Evolutionary conservation across 2,888 invertebrate species (phyloP).

Genomic region (Polymixis lichenea): DNA sequence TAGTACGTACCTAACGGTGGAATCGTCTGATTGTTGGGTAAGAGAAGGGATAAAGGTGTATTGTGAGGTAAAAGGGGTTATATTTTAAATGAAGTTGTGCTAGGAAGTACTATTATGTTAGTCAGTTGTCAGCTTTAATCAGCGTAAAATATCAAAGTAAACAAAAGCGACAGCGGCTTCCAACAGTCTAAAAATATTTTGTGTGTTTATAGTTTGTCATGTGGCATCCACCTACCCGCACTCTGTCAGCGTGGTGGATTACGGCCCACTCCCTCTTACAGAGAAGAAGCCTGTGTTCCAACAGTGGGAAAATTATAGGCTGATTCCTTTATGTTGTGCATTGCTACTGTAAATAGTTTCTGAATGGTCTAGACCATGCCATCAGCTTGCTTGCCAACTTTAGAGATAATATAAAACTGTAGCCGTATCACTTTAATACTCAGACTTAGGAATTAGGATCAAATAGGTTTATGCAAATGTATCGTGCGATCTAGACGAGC

Average conservation of each 20-base stretch:
- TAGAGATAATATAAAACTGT: background rate
- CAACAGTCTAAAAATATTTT: background rate
- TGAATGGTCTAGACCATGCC: background rate
- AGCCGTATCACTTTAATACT: background rate
- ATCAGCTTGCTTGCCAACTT: background rate
- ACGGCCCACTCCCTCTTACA: too few relatives aligned
- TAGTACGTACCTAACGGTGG: slow-evolving; percentile 28
- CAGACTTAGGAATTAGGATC: background rate
- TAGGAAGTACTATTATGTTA: background rate
- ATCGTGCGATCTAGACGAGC: background rate
- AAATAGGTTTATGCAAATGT: background rate
- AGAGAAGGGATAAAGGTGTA: slow-evolving; percentile 20
- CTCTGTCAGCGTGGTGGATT: background rate
- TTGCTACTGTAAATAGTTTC: background rate
- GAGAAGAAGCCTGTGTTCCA: background rate
- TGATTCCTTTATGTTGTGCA: too few relatives aligned
- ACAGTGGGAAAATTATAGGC: background rate
- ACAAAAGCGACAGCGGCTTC: background rate
- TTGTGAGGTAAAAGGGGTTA: slow-evolving; percentile 2
- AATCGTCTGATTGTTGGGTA: slow-evolving; percentile 37
- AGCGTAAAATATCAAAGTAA: background rate
- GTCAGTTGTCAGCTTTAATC: background rate
- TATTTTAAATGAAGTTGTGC: slow-evolving; percentile 20
- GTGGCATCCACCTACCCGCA: background rate
- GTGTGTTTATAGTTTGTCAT: background rate